Percentiles rank a stretch among this genome's conserved stretches.
Evolutionary conservation across 2,797 vertebrate species (phyloP).

Genomic region (Trachops cirrhosus): DNA sequence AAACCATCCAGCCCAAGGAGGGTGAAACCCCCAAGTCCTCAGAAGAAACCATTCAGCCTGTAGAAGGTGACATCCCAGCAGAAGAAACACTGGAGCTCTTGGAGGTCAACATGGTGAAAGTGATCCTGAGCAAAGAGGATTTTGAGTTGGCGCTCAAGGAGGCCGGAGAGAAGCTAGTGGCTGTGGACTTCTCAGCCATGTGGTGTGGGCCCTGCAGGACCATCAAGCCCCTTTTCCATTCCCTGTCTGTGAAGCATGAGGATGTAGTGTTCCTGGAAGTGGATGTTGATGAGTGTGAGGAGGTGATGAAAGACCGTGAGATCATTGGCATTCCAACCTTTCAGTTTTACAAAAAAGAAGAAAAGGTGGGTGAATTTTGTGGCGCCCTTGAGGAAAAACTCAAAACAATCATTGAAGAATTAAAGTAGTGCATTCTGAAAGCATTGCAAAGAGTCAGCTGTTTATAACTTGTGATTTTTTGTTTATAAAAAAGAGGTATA

Average conservation of each 20-base stretch:
- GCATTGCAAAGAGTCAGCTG: not conserved
- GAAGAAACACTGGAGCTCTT: not conserved
- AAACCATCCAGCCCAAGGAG: not conserved
- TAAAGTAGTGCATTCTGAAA: constrained; percentile 62
- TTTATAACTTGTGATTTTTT: not conserved
- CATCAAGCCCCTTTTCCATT: constrained; percentile 41
- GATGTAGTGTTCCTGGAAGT: constrained; percentile 70
- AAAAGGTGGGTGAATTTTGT: constrained; percentile 66
- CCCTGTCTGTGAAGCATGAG: constrained; percentile 19
- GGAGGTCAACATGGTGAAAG: not conserved
- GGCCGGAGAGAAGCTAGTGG: constrained; percentile 63
- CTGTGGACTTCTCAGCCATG: constrained; percentile 35
- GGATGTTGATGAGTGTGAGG: constrained; percentile 12
- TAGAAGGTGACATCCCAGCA: not conserved
- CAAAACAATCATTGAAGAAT: constrained; percentile 43
- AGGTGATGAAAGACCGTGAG: not conserved
- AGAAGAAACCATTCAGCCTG: not conserved
- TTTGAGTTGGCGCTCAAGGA: constrained; percentile 33
- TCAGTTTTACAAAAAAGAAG: constrained; percentile 70
- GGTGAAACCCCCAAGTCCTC: not conserved
- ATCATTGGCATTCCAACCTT: constrained; percentile 62
- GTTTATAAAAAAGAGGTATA: not conserved
- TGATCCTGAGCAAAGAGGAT: constrained; percentile 47
- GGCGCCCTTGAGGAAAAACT: constrained; percentile 57
- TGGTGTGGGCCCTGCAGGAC: constrained; percentile 66